Conservation (phyloP, 2,797 vertebrate species). For the Todus mexicanus region DNA sequence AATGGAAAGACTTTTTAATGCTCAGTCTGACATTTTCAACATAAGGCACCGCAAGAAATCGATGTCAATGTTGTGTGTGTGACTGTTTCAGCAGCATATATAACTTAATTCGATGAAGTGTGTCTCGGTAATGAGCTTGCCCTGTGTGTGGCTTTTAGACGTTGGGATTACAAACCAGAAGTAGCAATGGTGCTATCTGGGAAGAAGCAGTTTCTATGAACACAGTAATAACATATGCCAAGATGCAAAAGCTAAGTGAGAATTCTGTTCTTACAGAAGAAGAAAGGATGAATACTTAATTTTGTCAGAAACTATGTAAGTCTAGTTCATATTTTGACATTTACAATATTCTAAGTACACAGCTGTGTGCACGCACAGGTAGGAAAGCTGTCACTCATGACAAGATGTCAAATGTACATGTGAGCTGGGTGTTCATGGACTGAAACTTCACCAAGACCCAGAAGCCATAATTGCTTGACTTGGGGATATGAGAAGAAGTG, state of each 20-base stretch:
- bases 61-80: background rate
- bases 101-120: background rate
- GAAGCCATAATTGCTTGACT: background rate
- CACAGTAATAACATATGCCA: background rate
- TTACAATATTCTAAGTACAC: background rate
- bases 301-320: background rate
- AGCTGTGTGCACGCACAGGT: background rate
- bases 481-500: background rate
- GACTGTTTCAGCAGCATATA: background rate
- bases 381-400: background rate
- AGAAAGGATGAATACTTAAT: background rate
- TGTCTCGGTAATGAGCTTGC: background rate
- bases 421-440: background rate
- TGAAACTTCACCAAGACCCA: background rate
- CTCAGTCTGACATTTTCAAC: background rate
- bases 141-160: background rate
- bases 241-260: background rate
- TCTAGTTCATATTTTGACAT: background rate
- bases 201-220: background rate
- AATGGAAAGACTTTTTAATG: background rate
- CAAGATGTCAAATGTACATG: background rate
- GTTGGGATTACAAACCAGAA: background rate
- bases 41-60: background rate
- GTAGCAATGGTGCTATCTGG: background rate
- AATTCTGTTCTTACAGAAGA: background rate